Base-by-base conservation (phyloP, 2,797 vertebrate species). In the Pygocentrus nattereri region DNA sequence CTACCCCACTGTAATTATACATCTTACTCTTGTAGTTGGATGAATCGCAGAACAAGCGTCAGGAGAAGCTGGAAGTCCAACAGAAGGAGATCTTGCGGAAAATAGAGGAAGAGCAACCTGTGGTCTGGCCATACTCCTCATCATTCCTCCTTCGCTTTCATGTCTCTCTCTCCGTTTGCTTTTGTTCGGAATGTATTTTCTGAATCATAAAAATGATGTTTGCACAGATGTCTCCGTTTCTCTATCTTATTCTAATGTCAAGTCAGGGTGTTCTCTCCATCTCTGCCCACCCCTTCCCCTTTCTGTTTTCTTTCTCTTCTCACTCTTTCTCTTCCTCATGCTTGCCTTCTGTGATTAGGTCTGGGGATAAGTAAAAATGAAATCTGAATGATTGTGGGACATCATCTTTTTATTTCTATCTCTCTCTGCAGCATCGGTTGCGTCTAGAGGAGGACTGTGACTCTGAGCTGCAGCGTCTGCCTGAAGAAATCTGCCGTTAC, bases 1-100 rank as follows among this genome's bases (percentile, higher is more conserved):
- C 10, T 44, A 44, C 41, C 41, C 41, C 0, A 41, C 11, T 50
- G 18, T 41, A 30, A 13, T 18, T 62, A 16, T 5, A 21, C 21
- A 21, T 4, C 13, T 65, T 27, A 18, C 65, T 58, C 65, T 72
- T 31, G 10, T 81, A 97, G 97, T 89, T 98, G 89, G 96, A 97
- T 80, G 90, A 95, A 74, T 94, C 95, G 64, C 97, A 98, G 92
- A 93, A 85, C 72, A 94, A 89, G 86, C 95, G 97, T 21, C 91
- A 95, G 3, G 96, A 97, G 0, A 95, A 92, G 76, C 87, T 97
- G 6, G 34, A 86, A 61, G 61, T 88, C 0, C 93, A 87, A 27
- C 95, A 97, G 70, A 92, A 88, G 84, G 95, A 95, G 11, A 84
- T 96, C n/a, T 78, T 96, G 23, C 93, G 96, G 50, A 92, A 91